A percentile compares a stretch with the other conserved stretches of the same genome.
Evolutionary conservation across 1,140 invertebrate genomes (phyloP).

Genomic region (Campoletis sonorensis): DNA sequence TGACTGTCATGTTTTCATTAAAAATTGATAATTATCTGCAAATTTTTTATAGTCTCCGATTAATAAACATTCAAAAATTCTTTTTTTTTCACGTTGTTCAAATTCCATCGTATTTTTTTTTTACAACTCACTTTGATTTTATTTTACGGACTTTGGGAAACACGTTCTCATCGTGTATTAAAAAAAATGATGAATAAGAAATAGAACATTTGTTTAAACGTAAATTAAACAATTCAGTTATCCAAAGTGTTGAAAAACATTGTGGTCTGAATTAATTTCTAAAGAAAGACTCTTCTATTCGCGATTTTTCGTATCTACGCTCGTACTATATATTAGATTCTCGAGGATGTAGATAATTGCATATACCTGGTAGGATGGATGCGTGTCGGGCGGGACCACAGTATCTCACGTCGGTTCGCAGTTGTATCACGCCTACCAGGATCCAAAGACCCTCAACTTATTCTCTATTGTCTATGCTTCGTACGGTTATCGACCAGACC

Average conservation of each 20-base stretch:
- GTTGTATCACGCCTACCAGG: constrained; percentile 61
- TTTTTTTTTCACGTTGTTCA: too few relatives aligned
- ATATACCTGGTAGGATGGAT: constrained; percentile 66
- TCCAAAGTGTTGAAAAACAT: neutral
- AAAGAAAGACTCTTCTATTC: neutral
- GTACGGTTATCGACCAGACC: constrained; percentile 43
- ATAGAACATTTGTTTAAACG: neutral
- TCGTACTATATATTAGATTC: constrained; percentile 30
- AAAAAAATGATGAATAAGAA: neutral
- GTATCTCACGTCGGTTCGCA: constrained; percentile 59
- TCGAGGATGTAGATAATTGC: constrained; percentile 68
- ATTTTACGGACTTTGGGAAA: too few relatives aligned
- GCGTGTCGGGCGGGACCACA: constrained; percentile 63
- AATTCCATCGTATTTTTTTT: too few relatives aligned
- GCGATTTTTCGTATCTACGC: constrained; percentile 23
- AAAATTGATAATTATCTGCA: too few relatives aligned
- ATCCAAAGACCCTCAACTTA: constrained; percentile 54
- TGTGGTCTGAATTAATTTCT: neutral
- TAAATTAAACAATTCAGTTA: too few relatives aligned
- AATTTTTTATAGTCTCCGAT: too few relatives aligned
- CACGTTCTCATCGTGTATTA: too few relatives aligned
- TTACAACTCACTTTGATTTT: too few relatives aligned
- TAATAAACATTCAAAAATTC: too few relatives aligned
- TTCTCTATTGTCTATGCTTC: constrained; percentile 61
- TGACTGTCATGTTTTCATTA: too few relatives aligned